These are phyloP conservation scores for Myoxocephalus aenaeus DNA, from an alignment of 2,797 vertebrate genomes.

Conservation along the genomic window DNA sequence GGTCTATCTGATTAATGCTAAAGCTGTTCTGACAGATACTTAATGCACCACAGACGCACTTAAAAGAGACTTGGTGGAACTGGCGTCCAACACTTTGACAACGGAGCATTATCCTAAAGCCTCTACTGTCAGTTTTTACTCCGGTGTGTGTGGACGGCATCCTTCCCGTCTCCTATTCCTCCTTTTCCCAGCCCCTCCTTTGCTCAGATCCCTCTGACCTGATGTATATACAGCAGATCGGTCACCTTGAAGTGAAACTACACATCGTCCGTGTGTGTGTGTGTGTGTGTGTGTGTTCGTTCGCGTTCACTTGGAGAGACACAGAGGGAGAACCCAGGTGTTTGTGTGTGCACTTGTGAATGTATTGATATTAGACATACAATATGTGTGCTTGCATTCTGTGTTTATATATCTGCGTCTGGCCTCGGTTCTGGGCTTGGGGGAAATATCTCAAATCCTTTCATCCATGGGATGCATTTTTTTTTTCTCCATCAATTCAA, in stretches of 20 bases:
- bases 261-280: slow-evolving; percentile 41
- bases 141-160: slow-evolving; percentile 53
- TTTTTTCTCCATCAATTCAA: slow-evolving; percentile 57
- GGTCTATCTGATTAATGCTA: slow-evolving; percentile 80
- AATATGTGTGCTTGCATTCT: slow-evolving; percentile 22
- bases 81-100: slow-evolving; percentile 67
- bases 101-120: slow-evolving; percentile 73
- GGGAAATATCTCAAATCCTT: slow-evolving; percentile 69
- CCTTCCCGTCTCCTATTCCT: slow-evolving; percentile 19
- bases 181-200: slow-evolving; percentile 24
- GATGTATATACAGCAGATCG: slow-evolving; percentile 61
- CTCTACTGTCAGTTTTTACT: slow-evolving; percentile 54
- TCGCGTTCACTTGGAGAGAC: neutral
- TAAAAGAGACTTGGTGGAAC: slow-evolving; percentile 71
- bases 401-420: slow-evolving; percentile 45
- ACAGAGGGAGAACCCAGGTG: slow-evolving; percentile 46
- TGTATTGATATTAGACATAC: slow-evolving; percentile 50
- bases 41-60: slow-evolving; percentile 75
- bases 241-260: slow-evolving; percentile 76
- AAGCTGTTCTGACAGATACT: slow-evolving; percentile 78
- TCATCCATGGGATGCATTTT: slow-evolving; percentile 65
- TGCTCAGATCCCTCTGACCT: slow-evolving; percentile 53
- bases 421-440: slow-evolving; percentile 61
- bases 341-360: slow-evolving; percentile 42
- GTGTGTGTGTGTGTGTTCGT: slow-evolving; percentile 37